Base-by-base conservation (phyloP, 2,113 vertebrate genomes). In the Cyprinodon brontotheroides region DNA sequence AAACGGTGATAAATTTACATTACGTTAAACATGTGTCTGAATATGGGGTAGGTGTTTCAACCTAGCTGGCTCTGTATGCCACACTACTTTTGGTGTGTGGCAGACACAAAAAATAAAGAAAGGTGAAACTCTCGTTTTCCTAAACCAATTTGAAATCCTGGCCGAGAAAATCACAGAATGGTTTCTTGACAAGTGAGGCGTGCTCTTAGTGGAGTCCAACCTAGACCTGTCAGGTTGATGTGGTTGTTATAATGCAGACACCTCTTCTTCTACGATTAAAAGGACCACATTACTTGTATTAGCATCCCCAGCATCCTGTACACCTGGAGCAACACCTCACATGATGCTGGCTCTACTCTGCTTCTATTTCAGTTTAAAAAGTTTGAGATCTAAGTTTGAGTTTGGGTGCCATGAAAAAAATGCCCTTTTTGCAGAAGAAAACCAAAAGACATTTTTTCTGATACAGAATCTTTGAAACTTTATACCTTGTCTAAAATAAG, bases 401-500 rank as follows among this genome's bases (percentile, higher is more conserved):
- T 81, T 65, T 22, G 57, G 80, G 47, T 53, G 65, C 63, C 71
- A 84, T 6, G 50, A 57, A 68, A 83, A 76, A 75, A 62, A 47
- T 77, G 60, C 65, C 68, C 5, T 60, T 87, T 75, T 13, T 72
- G 70, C 59, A 66, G 59, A 73, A 74, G 61, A 70, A 75, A 89
- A 75, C 61, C 41, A 74, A 68, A 68, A 78, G 40, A 81, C 20
- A 57, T 85, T 87, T 66, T 61, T 80, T 70, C 69, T 38, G 12
- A 77, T 78, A 13, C 29, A 13, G 48, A 63, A 74, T 68, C 43
- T 69, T 60, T 70, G 40, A n/a, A 69, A 70, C 80, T 60, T 3
- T 65, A 72, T 61, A 80, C 80, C 75, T 76, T 77, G 68, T 76
- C 77, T 76, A 48, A 77, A 78, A 82, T 77, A 80, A 72, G 75